Conservation (phyloP, 2,113 vertebrate species). For the Eptatretus burgeri region DNA sequence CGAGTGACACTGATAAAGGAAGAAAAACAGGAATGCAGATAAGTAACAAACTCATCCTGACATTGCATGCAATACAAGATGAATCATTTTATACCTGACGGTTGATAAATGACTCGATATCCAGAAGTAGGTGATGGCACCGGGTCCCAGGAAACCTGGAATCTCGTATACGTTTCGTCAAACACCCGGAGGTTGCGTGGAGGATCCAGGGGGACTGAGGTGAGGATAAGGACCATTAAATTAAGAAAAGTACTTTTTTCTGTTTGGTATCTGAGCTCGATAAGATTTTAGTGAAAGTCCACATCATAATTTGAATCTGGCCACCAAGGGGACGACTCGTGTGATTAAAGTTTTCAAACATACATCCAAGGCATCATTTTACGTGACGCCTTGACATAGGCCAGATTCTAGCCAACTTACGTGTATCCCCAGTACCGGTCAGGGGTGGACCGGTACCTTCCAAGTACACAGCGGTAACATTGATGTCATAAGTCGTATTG, state of each 20-base stretch:
- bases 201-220: conserved; percentile 42
- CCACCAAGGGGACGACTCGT: not conserved
- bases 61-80: too few relatives aligned
- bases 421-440: conserved; percentile 47
- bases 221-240: conserved; percentile 10
- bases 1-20: too few relatives aligned
- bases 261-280: not conserved
- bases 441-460: conserved; percentile 52
- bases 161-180: conserved; percentile 94
- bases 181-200: conserved; percentile 66
- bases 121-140: conserved; percentile 51
- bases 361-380: not conserved
- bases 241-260: conserved; percentile 8
- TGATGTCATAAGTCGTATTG: conserved; percentile 74
- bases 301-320: not conserved
- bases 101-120: conserved; percentile 59
- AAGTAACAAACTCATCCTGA: too few relatives aligned
- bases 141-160: conserved; percentile 75
- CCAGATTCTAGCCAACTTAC: conserved; percentile 16
- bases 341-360: not conserved
- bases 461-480: conserved; percentile 46
- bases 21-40: too few relatives aligned
- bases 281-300: not conserved
- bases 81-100: conserved; percentile 25
- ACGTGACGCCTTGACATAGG: not conserved